A percentile compares a stretch with the other conserved stretches of the same genome.
Evolutionary conservation across 2,113 vertebrate genomes (phyloP).

Genomic region (Apaloderma vittatum): DNA sequence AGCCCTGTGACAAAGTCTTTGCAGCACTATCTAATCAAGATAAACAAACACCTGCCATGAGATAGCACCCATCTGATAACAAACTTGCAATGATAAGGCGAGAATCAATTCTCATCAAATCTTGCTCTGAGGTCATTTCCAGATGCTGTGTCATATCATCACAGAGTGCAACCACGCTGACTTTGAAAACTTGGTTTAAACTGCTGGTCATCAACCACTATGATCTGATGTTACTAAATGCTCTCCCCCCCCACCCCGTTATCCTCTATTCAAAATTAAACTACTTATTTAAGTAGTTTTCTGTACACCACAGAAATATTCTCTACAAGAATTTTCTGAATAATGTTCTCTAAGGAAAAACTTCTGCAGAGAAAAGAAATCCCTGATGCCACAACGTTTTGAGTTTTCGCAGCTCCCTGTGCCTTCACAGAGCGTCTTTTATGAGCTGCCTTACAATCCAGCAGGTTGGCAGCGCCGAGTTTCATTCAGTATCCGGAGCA

Average conservation of each 20-base stretch:
- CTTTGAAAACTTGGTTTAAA: conserved; percentile 35
- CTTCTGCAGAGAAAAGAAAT: neutral
- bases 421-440: neutral
- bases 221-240: neutral
- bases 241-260: neutral
- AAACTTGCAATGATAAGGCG: conserved; percentile 34
- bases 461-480: accelerated
- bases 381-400: accelerated
- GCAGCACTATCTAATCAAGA: conserved; percentile 59
- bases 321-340: neutral
- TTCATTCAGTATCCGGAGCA: neutral
- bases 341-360: neutral
- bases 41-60: conserved; percentile 59
- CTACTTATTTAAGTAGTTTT: neutral
- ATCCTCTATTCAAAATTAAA: neutral
- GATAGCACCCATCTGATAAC: conserved; percentile 43
- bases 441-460: accelerated
- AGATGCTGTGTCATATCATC: neutral
- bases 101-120: conserved; percentile 69
- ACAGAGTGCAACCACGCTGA: neutral
- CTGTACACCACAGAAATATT: neutral
- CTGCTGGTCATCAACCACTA: neutral
- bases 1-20: neutral
- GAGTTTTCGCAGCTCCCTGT: neutral
- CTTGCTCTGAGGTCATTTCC: conserved; percentile 22